phyloP scores from a whole-genome alignment of 2,113 vertebrate genomes.

The Diglossa brunneiventris region DNA sequence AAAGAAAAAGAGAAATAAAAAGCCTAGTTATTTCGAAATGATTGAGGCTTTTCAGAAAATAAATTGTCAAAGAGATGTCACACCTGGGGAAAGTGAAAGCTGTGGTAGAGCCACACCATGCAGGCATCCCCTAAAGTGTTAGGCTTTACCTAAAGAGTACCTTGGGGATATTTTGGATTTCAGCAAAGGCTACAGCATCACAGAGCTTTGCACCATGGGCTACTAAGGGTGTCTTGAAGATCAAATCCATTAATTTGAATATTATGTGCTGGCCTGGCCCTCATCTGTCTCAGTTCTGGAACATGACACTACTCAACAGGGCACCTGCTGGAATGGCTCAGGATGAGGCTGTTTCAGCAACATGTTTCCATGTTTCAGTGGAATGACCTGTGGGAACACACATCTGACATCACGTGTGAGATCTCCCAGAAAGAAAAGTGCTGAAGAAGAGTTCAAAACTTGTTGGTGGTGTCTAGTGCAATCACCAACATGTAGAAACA shows the following conservation, averaged over 20 bases:
- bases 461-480: neutral
- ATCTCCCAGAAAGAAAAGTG: neutral
- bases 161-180: neutral
- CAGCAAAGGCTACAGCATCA: neutral
- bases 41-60: conserved; percentile 37
- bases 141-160: neutral
- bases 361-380: neutral
- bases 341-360: neutral
- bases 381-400: neutral
- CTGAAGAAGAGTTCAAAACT: neutral
- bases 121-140: neutral
- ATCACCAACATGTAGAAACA: neutral
- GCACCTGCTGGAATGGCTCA: neutral
- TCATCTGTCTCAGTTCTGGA: neutral
- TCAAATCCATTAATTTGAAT: neutral
- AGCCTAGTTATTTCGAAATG: conserved; percentile 17
- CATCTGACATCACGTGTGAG: neutral
- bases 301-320: neutral
- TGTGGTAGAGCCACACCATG: neutral
- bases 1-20: neutral
- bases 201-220: neutral
- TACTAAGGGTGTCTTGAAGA: neutral
- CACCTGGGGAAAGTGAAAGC: neutral
- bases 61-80: neutral
- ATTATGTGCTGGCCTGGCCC: neutral